Evolutionary conservation across 1,140 invertebrate genomes (phyloP), one percentile per base, ranked within the genome.

Genomic region (Sycophila sp.): DNA sequence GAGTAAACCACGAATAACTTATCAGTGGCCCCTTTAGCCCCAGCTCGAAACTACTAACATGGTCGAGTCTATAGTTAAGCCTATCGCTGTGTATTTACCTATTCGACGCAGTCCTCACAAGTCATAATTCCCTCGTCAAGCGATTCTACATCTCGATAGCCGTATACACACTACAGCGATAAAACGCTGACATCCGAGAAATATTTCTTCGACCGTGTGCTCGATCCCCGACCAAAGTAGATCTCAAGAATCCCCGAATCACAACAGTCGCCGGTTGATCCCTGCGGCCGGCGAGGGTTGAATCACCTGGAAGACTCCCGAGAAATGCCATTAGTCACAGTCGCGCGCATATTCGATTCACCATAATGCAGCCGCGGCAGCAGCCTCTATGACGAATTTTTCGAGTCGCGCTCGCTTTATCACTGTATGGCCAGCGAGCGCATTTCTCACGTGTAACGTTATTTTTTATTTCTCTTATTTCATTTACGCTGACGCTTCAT

Each of bases 231-330:
- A 10, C 3, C 38, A 45, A 45, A 45, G 30, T 19, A 28, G 19
- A 30, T 7, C 63, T 7, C 34, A 13, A 17, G 26, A 47, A 55
- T 17, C 17, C 32, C 8, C 10, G 22, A 51, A 63, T 63, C 45
- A 51, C 49, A 63, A 63, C 45, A 63, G 45, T 7, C 13, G 47
- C 32, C 17, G 26, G 47, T 13, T n/a, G 15, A 51, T 42, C 40
- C 19, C 3, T 2, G 40, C n/a, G 11, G n/a, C 40, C n/a, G 19
- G 11, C 40, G 15, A 40, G 32, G 36, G 26, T 42, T 58, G 49
- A 67, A 58, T 67, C 64, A 58, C 51, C 53, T 58, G 53, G 17
- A 32, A 28, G 22, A 22, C 36, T 13, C 22, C 15, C 28, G 47
- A n/a, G 45, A 40, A 40, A 65, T 40, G 32, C 19, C 34, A 30